Conservation (phyloP, 2,797 vertebrate genomes). For the Rhinoraja longicauda region DNA sequence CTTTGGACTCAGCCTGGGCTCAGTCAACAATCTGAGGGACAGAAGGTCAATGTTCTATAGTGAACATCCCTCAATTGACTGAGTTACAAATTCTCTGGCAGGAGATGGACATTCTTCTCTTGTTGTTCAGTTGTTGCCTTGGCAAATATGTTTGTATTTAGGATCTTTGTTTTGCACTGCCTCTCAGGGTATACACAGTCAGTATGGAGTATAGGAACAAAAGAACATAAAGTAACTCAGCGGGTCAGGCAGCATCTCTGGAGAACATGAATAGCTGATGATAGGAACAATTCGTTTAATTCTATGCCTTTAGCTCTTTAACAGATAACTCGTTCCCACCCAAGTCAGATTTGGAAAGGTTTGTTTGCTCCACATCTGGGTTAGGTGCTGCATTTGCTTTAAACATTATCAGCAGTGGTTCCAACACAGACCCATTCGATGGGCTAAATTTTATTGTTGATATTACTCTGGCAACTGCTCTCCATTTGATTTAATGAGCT, state of each 20-base stretch:
- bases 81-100: not conserved
- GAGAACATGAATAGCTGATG: no score
- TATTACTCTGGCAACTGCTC: not conserved
- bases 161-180: not conserved
- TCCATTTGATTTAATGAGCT: not conserved
- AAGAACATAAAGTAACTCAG: no score
- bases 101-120: not conserved
- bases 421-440: not conserved
- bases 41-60: not conserved
- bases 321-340: not conserved
- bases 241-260: no score
- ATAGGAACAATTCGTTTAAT: not conserved
- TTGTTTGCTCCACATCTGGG: not conserved
- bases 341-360: not conserved
- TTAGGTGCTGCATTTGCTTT: not conserved
- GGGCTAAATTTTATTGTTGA: not conserved
- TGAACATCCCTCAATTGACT: not conserved
- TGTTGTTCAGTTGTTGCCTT: not conserved
- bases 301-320: not conserved
- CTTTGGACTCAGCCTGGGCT: not conserved
- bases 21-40: not conserved
- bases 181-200: not conserved
- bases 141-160: not conserved
- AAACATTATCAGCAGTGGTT: not conserved
- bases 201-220: not conserved